These are phyloP conservation scores for Phoenicopterus ruber DNA, from an alignment of 2,113 vertebrate species.

Conservation along the genomic window DNA sequence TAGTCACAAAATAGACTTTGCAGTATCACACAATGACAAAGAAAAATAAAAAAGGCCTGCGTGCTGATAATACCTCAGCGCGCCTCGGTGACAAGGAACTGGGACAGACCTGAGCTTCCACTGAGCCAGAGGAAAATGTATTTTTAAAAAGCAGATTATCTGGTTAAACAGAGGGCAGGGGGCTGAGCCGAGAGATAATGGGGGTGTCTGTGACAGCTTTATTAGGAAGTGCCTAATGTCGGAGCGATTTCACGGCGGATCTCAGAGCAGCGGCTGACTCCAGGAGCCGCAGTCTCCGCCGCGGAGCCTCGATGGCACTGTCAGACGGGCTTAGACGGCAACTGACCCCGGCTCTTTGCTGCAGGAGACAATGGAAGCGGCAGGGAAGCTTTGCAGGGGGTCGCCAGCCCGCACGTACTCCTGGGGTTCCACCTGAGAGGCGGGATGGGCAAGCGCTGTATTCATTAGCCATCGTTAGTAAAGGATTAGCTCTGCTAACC, in stretches of 20 bases:
- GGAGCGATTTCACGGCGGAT: conserved; percentile 35
- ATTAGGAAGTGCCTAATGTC: conserved; percentile 63
- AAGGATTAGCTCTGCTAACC: neutral
- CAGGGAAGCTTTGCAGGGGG: neutral
- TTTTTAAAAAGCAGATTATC: conserved; percentile 70
- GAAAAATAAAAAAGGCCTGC: neutral
- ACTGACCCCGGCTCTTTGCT: neutral
- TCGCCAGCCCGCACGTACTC: rapidly evolving
- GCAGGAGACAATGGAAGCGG: neutral
- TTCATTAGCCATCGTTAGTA: rapidly evolving
- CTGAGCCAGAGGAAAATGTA: conserved; percentile 56
- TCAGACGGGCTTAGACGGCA: neutral
- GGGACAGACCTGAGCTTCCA: conserved; percentile 52
- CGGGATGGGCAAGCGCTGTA: rapidly evolving
- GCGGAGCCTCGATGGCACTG: neutral
- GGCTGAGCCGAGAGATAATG: conserved; percentile 48
- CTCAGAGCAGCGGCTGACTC: neutral
- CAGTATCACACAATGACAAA: conserved; percentile 41
- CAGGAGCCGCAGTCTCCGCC: neutral
- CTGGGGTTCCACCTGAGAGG: neutral
- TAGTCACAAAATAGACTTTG: conserved; percentile 52
- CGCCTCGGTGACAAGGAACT: neutral
- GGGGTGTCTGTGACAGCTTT: conserved; percentile 66
- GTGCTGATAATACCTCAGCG: conserved; percentile 7
- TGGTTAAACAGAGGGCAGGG: conserved; percentile 72